Evolutionary conservation across 2,888 invertebrate genomes (phyloP), one percentile per base, ranked within the genome.

Genomic region (Pedicia rivosa): DNA sequence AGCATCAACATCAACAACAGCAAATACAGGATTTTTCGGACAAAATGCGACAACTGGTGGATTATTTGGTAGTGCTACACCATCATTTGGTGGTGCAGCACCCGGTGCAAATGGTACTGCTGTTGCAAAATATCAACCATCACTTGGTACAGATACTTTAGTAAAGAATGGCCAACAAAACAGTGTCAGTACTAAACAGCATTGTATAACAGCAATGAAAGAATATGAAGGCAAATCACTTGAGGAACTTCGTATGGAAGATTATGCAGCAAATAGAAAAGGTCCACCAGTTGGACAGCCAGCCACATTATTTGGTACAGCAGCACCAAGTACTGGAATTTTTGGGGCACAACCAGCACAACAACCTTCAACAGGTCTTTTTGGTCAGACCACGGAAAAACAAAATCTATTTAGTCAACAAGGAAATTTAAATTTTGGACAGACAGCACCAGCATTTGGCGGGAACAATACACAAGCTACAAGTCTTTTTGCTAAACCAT

Each of bases 171-270:
- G 91, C 0, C 70, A 75, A 3, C 74, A 82, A 3, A 79, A 78
- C 52, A 84, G 71, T 44, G 90, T 98, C 45, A 86, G 75, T 49
- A 97, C 94, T 0, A 79, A 88, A 48, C 91, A 94, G 55, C 87
- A 94, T 55, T 95, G 95, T 57, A 95, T 98, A 42, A 92, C 92
- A 1, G 90, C 90, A 40, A 98, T 98, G 98, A 92, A 94, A 65
- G 94, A 97, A 55, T 99, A 97, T 55, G 95, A 97, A 53, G 62
- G 57, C 34, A 98, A 97, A 58, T 90, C 90, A 0, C 61, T 97
- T 16, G 98, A 98, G 62, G 98, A 98, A 57, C 63, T 98, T 4
- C 73, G 97, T 8, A 64, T 81, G 38, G 97, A 97, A 53, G 97
- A 98, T 62, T 98, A 98, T 57, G 61, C 72, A 16, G 84, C 84